Conservation (phyloP, 2,113 vertebrate genomes). For the Grus americana region DNA sequence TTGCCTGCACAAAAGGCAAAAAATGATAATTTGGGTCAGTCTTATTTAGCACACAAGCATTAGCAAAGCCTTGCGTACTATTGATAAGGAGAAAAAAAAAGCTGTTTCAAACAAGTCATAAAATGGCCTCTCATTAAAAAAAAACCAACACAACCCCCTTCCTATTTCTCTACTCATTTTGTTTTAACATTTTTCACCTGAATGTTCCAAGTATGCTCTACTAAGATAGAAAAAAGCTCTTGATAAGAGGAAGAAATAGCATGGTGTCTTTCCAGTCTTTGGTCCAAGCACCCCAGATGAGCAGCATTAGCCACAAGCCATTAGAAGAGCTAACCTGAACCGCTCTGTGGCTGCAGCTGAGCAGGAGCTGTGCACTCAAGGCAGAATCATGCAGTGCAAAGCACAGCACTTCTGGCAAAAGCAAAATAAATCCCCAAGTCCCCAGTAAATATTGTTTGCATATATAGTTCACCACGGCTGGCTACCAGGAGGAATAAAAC, state of each 20-base stretch:
- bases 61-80: neutral
- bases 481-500: slow-evolving; percentile 8
- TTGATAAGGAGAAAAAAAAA: neutral
- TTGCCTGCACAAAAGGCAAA: neutral
- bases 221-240: neutral
- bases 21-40: neutral
- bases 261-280: neutral
- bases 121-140: neutral
- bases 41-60: neutral
- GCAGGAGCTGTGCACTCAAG: neutral
- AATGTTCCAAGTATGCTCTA: neutral
- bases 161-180: neutral
- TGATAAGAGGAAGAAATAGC: neutral
- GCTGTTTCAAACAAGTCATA: neutral
- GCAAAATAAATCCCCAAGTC: slow-evolving; percentile 2
- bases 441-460: slow-evolving; percentile 4
- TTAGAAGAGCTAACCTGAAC: neutral
- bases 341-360: neutral
- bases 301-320: neutral
- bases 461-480: neutral
- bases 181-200: neutral
- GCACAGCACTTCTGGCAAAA: neutral
- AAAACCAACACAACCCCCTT: neutral
- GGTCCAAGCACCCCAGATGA: neutral
- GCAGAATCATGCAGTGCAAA: neutral